phyloP scores from a whole-genome alignment of 2,113 vertebrate species.

The Bettongia penicillata region DNA sequence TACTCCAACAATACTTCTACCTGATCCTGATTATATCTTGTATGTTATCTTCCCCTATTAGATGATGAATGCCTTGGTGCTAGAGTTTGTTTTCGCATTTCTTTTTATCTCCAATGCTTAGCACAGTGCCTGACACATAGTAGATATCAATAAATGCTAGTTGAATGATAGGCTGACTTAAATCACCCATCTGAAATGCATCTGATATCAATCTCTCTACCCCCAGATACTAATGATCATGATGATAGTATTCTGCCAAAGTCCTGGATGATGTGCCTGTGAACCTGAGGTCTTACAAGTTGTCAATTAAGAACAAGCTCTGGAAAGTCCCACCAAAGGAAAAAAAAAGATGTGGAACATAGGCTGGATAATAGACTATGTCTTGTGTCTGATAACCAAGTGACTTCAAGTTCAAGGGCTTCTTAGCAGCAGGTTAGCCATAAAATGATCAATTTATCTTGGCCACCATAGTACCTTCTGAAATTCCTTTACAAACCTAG shows the following conservation, averaged over 20 bases:
- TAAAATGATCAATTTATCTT: neutral
- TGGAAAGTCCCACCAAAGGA: neutral
- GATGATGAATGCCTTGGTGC: neutral
- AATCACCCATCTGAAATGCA: neutral
- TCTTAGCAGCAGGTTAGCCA: neutral
- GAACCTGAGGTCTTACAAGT: neutral
- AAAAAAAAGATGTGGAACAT: neutral
- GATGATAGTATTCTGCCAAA: neutral
- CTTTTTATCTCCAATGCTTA: neutral
- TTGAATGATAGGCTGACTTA: neutral
- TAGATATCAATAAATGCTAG: neutral
- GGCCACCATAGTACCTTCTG: neutral
- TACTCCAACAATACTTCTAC: neutral
- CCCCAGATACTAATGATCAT: neutral
- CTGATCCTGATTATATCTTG: neutral
- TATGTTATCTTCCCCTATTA: neutral
- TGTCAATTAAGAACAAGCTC: neutral
- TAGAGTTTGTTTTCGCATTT: neutral
- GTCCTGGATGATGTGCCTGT: neutral
- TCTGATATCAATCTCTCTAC: neutral
- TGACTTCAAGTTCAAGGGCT: neutral
- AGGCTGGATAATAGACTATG: neutral
- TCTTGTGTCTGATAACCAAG: neutral
- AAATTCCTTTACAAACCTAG: neutral
- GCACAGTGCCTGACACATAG: no score